Base-by-base conservation (phyloP, 2,888 invertebrate species). In the Pheosia gnoma region DNA sequence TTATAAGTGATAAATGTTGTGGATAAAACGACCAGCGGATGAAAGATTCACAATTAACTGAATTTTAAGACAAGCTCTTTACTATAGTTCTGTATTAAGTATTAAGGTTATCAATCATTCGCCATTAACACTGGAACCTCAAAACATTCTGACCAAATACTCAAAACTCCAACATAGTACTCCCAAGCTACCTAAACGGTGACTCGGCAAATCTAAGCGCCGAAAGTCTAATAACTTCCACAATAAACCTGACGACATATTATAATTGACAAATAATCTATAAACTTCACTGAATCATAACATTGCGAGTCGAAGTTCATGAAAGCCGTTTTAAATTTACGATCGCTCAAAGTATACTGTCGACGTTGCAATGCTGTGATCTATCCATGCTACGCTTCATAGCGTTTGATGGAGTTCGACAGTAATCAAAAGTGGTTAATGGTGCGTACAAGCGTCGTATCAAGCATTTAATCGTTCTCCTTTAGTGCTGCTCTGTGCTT, bases 241-340 rank as follows among this genome's bases (percentile, higher is more conserved):
- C 49, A 58, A 59, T 59, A 57, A 59, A 59, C 51, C 38, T 59
- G 60, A 56, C 62, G 54, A 51, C 56, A 37, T 63, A 61, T 25
- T 25, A 25, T 65, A 62, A 72, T 70, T 72, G 66, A 67, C 66
- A 65, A 66, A 70, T 65, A 68, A 68, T 70, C 68, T 64, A 72
- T 72, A 70, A 75, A 70, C 59, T 72, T 72, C 59, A 75, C 60
- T 65, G 73, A 60, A 61, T 65, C 64, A 66, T 75, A 70, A 74
- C 72, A 74, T 73, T 63, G 66, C 25, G 60, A 75, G 59, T 65
- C 60, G 62, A 74, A 65, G 66, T 64, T 45, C 53, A 65, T 70
- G 59, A 65, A 66, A 72, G 63, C 66, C 58, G 66, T 71, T 72
- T 65, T 39, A 71, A 59, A 68, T 72, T 75, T 66, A 75, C 63